Evolutionary conservation across 2,888 invertebrate species (phyloP).

Genomic region (Trichopoda pennipes): DNA sequence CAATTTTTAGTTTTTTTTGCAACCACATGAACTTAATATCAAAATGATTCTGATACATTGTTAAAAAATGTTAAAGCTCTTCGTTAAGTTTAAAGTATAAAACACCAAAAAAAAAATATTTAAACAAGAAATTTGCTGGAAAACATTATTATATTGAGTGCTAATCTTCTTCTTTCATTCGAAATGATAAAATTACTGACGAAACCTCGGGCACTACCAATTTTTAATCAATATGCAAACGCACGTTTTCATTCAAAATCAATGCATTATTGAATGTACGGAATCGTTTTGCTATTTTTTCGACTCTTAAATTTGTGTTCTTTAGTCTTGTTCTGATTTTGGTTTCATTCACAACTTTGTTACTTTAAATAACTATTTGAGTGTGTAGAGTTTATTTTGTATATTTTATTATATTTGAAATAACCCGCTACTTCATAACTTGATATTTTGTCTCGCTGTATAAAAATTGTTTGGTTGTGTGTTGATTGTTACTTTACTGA

Average conservation of each 20-base stretch:
- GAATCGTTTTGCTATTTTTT: slow-evolving; percentile 8
- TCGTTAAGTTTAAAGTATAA: no score
- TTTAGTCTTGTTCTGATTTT: background rate
- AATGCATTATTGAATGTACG: slow-evolving; percentile 55
- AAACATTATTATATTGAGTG: no score
- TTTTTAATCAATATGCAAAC: slow-evolving; percentile 66
- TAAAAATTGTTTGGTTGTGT: no score
- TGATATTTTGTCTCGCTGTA: background rate
- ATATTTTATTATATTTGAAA: background rate
- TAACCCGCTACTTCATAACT: background rate
- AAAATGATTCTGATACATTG: no score
- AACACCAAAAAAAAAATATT: no score
- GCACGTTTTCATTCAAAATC: slow-evolving; percentile 52
- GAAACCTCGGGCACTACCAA: slow-evolving; percentile 44
- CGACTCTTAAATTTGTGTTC: background rate
- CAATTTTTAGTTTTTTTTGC: no score
- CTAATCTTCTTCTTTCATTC: no score
- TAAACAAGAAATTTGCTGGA: no score
- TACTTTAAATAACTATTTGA: slow-evolving; percentile 8
- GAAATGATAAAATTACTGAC: background rate
- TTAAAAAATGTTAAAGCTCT: no score
- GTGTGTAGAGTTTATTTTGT: background rate
- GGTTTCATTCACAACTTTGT: background rate
- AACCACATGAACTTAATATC: no score
- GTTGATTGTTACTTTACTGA: no score